These are phyloP conservation scores for Sardina pilchardus DNA, from an alignment of 2,113 vertebrate genomes.

Conservation along the genomic window DNA sequence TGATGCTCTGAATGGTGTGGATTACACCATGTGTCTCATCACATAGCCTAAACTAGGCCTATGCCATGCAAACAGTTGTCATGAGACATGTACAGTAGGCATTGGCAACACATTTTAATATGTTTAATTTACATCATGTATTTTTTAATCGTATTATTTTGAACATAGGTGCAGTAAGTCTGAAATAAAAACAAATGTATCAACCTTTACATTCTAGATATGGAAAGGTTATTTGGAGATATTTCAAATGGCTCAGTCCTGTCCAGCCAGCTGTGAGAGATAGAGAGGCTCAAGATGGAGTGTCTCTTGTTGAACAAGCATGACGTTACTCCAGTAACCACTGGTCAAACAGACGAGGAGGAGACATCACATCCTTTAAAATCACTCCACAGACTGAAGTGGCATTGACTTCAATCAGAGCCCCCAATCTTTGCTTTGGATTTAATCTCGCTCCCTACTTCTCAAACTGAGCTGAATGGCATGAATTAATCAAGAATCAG, in stretches of 20 bases:
- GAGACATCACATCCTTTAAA: conserved; percentile 14
- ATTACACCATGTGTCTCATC: not conserved
- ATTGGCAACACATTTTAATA: too few species aligned
- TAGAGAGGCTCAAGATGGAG: not conserved
- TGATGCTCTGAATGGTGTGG: not conserved
- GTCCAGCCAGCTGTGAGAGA: not conserved
- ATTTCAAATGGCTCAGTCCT: not conserved
- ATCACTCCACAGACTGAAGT: not conserved
- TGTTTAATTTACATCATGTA: too few species aligned
- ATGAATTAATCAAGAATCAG: conserved; percentile 5
- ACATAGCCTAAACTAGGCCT: too few species aligned
- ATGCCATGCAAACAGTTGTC: too few species aligned
- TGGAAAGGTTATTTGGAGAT: not conserved
- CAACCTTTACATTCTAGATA: not conserved
- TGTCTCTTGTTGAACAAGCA: not conserved
- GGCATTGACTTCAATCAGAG: conserved; percentile 5
- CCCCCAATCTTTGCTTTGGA: not conserved
- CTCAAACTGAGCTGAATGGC: not conserved
- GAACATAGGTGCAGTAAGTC: too few species aligned
- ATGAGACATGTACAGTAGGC: too few species aligned
- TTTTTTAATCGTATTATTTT: too few species aligned
- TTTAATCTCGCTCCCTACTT: not conserved
- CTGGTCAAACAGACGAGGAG: not conserved
- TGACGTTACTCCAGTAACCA: conserved; percentile 27
- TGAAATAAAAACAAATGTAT: not conserved